phyloP scores from a whole-genome alignment of 2,113 vertebrate genomes.

The Aegotheles bennettii region DNA sequence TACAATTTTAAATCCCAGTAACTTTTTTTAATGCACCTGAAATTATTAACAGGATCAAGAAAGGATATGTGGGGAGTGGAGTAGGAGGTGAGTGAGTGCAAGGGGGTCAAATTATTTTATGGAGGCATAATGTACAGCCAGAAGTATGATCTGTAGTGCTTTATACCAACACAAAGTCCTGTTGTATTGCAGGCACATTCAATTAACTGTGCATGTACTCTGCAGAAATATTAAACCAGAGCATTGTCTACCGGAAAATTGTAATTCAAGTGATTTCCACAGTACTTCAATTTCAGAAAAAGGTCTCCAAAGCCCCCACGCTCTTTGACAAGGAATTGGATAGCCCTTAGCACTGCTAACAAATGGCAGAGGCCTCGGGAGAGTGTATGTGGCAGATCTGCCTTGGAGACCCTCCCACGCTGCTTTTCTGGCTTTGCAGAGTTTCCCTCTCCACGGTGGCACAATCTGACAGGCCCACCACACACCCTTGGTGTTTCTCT shows the following conservation, averaged over 20 bases:
- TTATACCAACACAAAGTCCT: neutral
- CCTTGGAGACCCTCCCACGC: neutral
- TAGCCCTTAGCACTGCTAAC: neutral
- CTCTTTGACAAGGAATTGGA: neutral
- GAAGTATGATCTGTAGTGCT: neutral
- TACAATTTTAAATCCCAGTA: conserved; percentile 21
- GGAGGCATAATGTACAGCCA: neutral
- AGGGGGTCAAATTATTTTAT: neutral
- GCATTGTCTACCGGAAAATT: neutral
- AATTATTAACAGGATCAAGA: conserved; percentile 27
- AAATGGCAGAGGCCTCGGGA: neutral
- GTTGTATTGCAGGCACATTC: neutral
- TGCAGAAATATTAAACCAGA: neutral
- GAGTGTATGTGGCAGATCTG: neutral
- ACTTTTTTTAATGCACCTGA: conserved; percentile 16
- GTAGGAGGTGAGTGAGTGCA: neutral
- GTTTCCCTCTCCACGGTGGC: fast-evolving
- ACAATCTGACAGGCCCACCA: neutral
- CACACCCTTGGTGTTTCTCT: neutral
- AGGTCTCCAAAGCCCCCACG: fast-evolving
- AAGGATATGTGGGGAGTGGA: neutral
- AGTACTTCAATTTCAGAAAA: neutral
- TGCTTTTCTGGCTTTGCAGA: neutral
- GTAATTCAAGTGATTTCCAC: neutral
- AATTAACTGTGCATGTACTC: neutral